Evolutionary conservation across 35 echinoderm and acorn worm species (phyloP).

Genomic region (Ophiothrix spiculata): DNA sequence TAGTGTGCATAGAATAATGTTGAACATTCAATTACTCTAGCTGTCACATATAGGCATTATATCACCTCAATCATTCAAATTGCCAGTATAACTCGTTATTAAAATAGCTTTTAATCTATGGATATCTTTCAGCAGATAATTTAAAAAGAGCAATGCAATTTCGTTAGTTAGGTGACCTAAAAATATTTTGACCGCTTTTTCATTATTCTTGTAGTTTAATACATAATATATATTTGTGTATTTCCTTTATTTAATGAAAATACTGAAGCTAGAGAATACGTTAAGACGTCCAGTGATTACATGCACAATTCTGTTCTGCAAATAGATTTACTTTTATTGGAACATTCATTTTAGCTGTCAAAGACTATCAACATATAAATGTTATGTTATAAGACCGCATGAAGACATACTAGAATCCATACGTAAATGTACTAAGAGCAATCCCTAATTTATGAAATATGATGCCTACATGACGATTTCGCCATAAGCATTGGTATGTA

Average conservation of each 20-base stretch:
- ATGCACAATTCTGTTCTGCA: neutral
- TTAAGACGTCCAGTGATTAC: neutral
- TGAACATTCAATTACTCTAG: neutral
- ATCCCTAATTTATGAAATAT: too few relatives aligned
- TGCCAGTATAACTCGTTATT: too few relatives aligned
- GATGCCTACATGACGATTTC: too few relatives aligned
- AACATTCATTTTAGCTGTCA: neutral
- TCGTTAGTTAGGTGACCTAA: neutral
- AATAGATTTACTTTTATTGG: neutral
- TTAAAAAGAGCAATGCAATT: neutral
- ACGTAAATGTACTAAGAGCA: too few relatives aligned
- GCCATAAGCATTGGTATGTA: too few relatives aligned
- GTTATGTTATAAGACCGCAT: too few relatives aligned
- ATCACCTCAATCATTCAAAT: neutral
- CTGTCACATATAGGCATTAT: neutral
- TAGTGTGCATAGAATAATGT: neutral
- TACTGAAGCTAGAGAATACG: neutral
- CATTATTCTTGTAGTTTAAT: neutral
- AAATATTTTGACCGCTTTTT: neutral
- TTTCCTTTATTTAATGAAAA: neutral
- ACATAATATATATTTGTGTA: neutral
- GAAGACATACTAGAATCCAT: too few relatives aligned
- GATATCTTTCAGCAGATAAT: too few relatives aligned
- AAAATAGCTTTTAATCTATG: too few relatives aligned
- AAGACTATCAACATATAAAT: constrained; percentile 1